Evolutionary conservation across 2,888 invertebrate genomes (phyloP).

Genomic region (Thereva nobilitata): DNA sequence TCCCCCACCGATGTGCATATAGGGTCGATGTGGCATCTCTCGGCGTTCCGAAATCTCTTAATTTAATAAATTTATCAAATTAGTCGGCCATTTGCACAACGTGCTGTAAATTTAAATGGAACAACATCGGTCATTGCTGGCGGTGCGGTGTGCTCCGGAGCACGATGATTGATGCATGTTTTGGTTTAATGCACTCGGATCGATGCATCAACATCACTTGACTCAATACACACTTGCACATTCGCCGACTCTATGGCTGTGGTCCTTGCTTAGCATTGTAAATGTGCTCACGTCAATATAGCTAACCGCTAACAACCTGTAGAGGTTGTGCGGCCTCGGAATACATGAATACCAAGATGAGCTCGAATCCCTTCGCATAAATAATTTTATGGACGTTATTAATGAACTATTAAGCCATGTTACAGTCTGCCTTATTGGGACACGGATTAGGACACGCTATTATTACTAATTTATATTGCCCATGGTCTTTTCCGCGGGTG

Average conservation of each 20-base stretch:
- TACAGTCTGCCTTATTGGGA: constrained; percentile 9
- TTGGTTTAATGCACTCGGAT: constrained; percentile 45
- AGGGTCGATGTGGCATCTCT: constrained; percentile 1
- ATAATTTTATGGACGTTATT: constrained; percentile 25
- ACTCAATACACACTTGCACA: constrained; percentile 44
- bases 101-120: constrained; percentile 46
- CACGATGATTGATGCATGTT: constrained; percentile 37
- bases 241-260: constrained; percentile 34
- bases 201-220: constrained; percentile 45
- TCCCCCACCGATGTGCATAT: constrained; percentile 8
- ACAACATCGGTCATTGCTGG: constrained; percentile 39
- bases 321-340: not conserved
- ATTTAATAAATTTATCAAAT: constrained; percentile 47
- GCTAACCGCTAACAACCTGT: constrained; percentile 13
- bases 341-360: constrained; percentile 4
- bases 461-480: too few relatives aligned
- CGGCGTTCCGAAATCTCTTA: constrained; percentile 28
- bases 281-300: constrained; percentile 3
- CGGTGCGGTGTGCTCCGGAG: constrained; percentile 21
- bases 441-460: too few relatives aligned
- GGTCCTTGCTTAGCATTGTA: not conserved
- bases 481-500: too few relatives aligned
- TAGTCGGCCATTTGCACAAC: constrained; percentile 45
- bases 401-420: constrained; percentile 31
- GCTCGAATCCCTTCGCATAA: constrained; percentile 10